Conservation (phyloP, 1,140 invertebrate species). For the Doryteuthis pealeii region DNA sequence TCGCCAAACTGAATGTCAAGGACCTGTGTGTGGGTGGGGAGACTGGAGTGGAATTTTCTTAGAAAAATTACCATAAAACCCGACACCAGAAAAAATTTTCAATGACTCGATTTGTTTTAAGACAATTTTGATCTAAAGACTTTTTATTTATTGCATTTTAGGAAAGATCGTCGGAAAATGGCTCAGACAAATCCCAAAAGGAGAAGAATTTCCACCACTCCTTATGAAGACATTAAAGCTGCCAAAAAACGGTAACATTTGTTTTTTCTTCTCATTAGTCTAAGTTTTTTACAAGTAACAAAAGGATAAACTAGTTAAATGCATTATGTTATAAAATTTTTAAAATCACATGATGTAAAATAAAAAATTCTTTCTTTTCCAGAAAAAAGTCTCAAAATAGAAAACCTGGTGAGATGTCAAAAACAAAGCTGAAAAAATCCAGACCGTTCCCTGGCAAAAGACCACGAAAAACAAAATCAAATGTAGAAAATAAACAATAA, state of each 20-base stretch:
- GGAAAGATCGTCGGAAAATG: not conserved
- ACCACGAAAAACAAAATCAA: too few relatives aligned
- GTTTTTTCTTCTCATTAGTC: not conserved
- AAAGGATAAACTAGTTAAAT: not conserved
- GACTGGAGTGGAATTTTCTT: too few relatives aligned
- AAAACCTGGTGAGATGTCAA: not conserved
- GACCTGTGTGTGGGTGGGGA: too few relatives aligned
- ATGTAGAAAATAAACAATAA: too few relatives aligned
- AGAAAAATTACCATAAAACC: too few relatives aligned
- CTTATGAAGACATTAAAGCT: not conserved
- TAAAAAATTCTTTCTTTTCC: not conserved
- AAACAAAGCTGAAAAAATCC: not conserved
- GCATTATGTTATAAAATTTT: not conserved
- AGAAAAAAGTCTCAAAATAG: not conserved
- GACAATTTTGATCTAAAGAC: not conserved
- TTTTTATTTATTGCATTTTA: too few relatives aligned
- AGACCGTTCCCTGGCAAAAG: not conserved
- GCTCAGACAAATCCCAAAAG: not conserved
- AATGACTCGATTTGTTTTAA: not conserved
- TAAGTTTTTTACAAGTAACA: not conserved
- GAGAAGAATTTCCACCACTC: not conserved
- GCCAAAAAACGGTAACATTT: not conserved
- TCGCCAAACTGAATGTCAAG: too few relatives aligned
- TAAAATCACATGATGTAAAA: not conserved
- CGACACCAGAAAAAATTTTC: too few relatives aligned